phyloP scores from a whole-genome alignment of 2,888 invertebrate genomes.

The Apamea anceps region DNA sequence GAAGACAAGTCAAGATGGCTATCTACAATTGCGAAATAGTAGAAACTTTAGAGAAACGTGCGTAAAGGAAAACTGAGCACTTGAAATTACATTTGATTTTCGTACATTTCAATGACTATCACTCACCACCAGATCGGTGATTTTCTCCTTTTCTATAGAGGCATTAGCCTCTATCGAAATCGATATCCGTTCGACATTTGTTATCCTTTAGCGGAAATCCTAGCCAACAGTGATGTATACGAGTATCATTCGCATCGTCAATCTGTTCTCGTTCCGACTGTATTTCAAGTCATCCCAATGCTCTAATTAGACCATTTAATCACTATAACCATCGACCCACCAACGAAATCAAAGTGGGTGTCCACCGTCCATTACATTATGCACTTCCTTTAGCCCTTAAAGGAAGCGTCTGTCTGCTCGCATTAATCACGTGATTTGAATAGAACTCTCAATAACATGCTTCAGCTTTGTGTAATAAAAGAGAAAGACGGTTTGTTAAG shows the following conservation, averaged over 20 bases:
- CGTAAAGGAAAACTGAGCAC: background rate
- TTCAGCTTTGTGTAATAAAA: constrained; percentile 33
- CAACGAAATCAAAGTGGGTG: constrained; percentile 32
- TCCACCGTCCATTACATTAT: constrained; percentile 49
- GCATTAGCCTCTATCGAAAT: background rate
- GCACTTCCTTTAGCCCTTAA: constrained; percentile 54
- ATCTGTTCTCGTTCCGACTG: background rate
- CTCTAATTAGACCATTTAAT: constrained; percentile 11
- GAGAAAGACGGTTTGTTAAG: constrained; percentile 22
- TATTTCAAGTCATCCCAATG: background rate
- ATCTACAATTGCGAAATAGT: constrained; percentile 32
- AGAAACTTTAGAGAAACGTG: constrained; percentile 34
- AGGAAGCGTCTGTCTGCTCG: constrained; percentile 63
- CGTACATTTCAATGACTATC: background rate
- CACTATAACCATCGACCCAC: constrained; percentile 1
- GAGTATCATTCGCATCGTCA: background rate
- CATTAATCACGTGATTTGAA: constrained; percentile 61
- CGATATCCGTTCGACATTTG: background rate
- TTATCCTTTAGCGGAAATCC: background rate
- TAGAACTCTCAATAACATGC: constrained; percentile 42
- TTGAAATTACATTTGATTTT: background rate
- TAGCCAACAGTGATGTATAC: background rate
- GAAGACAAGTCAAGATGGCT: constrained; percentile 25
- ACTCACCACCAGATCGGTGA: too few species aligned
- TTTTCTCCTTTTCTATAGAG: background rate